Evolutionary conservation across 2,113 vertebrate species (phyloP), one percentile per base, ranked within the genome.

Genomic region (Vulpes vulpes): DNA sequence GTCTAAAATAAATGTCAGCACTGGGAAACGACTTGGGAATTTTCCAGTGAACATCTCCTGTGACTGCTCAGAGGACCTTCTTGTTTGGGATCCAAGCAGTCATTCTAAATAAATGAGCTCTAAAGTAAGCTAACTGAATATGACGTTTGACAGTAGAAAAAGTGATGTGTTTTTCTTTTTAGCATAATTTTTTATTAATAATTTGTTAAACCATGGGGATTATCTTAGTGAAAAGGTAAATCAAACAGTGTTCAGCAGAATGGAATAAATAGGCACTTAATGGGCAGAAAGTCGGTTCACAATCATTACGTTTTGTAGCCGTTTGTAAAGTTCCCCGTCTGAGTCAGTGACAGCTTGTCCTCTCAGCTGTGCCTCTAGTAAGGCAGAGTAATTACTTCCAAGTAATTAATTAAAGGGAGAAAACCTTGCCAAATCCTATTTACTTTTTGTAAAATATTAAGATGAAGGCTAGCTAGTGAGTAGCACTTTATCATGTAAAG

Each of bases 181-280:
- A 88, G 32, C 25, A 69, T 71, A 53, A 43, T 51, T 91, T 81
- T 93, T 81, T 76, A 67, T 93, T 82, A 62, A 23, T 79, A 79
- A 43, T 85, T 96, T 89, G 60, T 80, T 92, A 71, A 95, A 71
- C 12, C 9, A 1, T 85, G 62, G 65, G 73, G 23, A 94, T 92
- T 89, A 92, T 92, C 91, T 95, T 69, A 95, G 80, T 87, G 65
- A 90, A 87, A 95, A 60, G 32, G 25, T 88, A 94, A 95, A 67
- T 43, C 51, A 89, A 85, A 30, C 51, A 65, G 11, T 85, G 55
- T 96, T 96, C n/a, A 78, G n/a, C 82, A 53, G 57, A 55, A 49
- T 91, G 62, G 82, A 82, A 90, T 94, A 84, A 86, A 96, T 64
- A 69, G 83, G 43, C 76, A 71, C 11, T 74, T 79, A n/a, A 22